Evolutionary conservation across 2,113 vertebrate genomes (phyloP).

Genomic region (Bos taurus): DNA sequence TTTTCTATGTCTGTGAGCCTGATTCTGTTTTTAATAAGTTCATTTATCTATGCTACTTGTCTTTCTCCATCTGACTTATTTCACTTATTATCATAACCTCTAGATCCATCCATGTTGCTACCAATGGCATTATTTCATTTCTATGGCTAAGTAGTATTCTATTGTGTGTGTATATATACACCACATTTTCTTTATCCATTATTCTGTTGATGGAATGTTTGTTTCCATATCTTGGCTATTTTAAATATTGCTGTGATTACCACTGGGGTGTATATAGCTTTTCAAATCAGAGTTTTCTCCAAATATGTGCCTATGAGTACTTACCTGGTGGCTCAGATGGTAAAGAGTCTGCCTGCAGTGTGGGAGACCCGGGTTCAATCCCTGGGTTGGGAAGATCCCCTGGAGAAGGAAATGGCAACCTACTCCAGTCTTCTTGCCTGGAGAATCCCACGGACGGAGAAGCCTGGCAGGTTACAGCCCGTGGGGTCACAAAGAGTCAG

Average conservation of each 20-base stretch:
- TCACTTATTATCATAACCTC: background rate
- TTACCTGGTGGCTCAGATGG: background rate
- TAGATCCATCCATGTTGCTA: background rate
- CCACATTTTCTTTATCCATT: background rate
- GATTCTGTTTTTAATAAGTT: background rate
- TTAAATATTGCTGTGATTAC: background rate
- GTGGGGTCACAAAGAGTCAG: background rate
- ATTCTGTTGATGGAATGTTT: background rate
- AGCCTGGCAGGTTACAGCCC: background rate
- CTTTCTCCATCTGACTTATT: background rate
- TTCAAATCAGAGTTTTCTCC: background rate
- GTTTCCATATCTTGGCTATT: background rate
- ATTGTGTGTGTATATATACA: background rate
- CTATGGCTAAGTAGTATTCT: background rate
- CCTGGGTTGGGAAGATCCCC: background rate
- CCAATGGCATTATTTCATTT: background rate
- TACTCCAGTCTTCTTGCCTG: background rate
- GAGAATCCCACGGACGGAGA: background rate
- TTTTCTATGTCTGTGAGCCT: background rate
- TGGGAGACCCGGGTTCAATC: rapidly evolving
- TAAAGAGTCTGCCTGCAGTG: background rate
- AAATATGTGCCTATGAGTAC: background rate
- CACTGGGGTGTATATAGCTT: background rate
- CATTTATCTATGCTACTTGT: background rate
- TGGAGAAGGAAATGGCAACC: background rate